These are phyloP conservation scores for Trichogramma pretiosum DNA, from an alignment of 1,140 invertebrate genomes.

Conservation along the genomic window DNA sequence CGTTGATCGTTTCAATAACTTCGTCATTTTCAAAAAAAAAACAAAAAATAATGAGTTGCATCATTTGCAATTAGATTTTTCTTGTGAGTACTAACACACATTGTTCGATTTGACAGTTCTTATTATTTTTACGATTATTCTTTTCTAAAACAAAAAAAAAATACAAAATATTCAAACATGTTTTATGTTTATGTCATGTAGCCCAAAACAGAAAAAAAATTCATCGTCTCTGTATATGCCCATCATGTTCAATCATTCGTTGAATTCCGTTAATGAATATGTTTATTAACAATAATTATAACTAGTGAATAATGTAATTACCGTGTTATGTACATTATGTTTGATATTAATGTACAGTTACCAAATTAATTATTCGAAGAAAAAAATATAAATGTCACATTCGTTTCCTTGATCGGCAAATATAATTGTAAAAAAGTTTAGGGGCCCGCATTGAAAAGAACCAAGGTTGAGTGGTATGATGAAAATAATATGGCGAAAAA, in stretches of 20 bases:
- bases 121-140: neutral
- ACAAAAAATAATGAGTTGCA: too few relatives aligned
- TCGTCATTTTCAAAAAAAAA: too few relatives aligned
- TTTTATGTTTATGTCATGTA: conserved; percentile 16
- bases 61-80: too few relatives aligned
- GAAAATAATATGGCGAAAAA: conserved; percentile 13
- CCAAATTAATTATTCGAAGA: conserved; percentile 42
- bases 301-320: conserved; percentile 37
- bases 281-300: conserved; percentile 41
- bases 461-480: conserved; percentile 6
- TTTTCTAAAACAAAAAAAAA: conserved; percentile 10
- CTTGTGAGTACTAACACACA: too few relatives aligned
- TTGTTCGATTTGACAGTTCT: too few relatives aligned
- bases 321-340: conserved; percentile 42
- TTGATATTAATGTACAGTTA: conserved; percentile 45
- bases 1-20: conserved; percentile 23
- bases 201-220: conserved; percentile 20
- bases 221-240: conserved; percentile 34
- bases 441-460: conserved; percentile 1
- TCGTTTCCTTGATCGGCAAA: conserved; percentile 10
- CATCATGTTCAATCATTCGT: conserved; percentile 38
- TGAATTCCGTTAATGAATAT: conserved; percentile 36
- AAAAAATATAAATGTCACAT: conserved; percentile 18
- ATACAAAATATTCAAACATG: conserved; percentile 12
- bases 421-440: conserved; percentile 7